These are phyloP conservation scores for Diceros bicornis DNA, from an alignment of 2,797 vertebrate genomes.

Conservation along the genomic window DNA sequence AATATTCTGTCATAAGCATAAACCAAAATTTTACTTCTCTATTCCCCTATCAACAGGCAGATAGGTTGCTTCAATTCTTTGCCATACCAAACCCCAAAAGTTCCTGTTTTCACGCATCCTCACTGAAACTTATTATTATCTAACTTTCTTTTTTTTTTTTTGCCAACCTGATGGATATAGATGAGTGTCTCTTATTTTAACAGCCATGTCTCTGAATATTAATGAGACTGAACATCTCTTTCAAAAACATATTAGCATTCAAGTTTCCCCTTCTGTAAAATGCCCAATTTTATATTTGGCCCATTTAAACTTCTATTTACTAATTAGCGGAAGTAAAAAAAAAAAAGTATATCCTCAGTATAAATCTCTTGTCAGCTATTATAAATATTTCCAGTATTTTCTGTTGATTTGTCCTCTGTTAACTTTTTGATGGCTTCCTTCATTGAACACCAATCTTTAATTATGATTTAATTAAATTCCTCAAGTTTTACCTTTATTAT, in stretches of 20 bases:
- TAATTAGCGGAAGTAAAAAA: background rate
- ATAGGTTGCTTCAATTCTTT: background rate
- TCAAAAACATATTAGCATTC: background rate
- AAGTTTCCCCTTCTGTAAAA: background rate
- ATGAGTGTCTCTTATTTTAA: background rate
- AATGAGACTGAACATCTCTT: background rate
- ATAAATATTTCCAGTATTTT: background rate
- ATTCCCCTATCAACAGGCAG: background rate
- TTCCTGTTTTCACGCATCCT: background rate
- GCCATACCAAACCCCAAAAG: background rate
- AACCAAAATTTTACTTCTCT: background rate
- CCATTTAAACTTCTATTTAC: background rate
- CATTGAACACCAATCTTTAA: constrained; percentile 15
- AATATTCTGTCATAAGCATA: background rate
- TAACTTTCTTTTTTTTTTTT: background rate
- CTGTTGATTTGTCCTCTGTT: background rate
- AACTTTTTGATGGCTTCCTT: background rate
- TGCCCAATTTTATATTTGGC: background rate
- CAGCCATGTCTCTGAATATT: background rate
- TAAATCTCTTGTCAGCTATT: background rate
- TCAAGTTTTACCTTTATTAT: background rate
- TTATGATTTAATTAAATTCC: background rate
- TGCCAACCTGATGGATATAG: background rate
- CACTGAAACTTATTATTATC: background rate
- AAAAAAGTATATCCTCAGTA: background rate